Conservation (phyloP, 2,888 invertebrate species). For the Cheilosia vernalis region DNA sequence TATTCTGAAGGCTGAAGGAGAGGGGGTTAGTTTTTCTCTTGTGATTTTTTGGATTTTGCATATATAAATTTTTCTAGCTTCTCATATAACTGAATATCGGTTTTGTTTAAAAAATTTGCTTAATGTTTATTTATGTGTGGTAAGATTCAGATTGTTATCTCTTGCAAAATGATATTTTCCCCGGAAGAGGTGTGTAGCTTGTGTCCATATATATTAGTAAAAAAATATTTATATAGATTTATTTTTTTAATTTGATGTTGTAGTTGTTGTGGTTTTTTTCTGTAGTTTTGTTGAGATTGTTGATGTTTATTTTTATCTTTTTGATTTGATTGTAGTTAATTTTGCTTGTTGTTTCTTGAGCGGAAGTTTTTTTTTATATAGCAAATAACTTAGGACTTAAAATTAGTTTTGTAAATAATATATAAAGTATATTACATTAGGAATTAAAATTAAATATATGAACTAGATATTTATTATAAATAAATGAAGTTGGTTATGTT, state of each 20-base stretch:
- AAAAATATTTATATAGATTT: constrained; percentile 38
- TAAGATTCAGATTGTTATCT: constrained; percentile 49
- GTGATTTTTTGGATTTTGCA: constrained; percentile 62
- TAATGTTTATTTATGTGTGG: constrained; percentile 63
- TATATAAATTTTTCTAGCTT: constrained; percentile 49
- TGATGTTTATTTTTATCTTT: constrained; percentile 58
- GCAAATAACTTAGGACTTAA: constrained; percentile 50
- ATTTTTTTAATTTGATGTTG: constrained; percentile 64
- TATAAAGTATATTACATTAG: constrained; percentile 14
- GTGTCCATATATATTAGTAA: constrained; percentile 73
- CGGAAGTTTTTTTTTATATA: constrained; percentile 55
- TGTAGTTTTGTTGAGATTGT: constrained; percentile 68
- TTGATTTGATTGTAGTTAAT: constrained; percentile 59
- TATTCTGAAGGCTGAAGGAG: constrained; percentile 75
- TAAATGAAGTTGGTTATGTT: background rate
- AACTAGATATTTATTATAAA: background rate
- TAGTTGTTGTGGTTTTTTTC: constrained; percentile 66
- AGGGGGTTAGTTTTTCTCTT: constrained; percentile 75
- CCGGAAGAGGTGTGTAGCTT: constrained; percentile 76
- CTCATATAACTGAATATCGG: constrained; percentile 53
- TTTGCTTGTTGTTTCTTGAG: constrained; percentile 68
- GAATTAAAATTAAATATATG: background rate
- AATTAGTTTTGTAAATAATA: constrained; percentile 14
- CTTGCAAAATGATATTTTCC: constrained; percentile 67
- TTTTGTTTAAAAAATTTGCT: constrained; percentile 43